A percentile compares a stretch with the other conserved stretches of the same genome.
Conservation (phyloP, 2,797 vertebrate genomes). For the Tiaroga cobitis region DNA sequence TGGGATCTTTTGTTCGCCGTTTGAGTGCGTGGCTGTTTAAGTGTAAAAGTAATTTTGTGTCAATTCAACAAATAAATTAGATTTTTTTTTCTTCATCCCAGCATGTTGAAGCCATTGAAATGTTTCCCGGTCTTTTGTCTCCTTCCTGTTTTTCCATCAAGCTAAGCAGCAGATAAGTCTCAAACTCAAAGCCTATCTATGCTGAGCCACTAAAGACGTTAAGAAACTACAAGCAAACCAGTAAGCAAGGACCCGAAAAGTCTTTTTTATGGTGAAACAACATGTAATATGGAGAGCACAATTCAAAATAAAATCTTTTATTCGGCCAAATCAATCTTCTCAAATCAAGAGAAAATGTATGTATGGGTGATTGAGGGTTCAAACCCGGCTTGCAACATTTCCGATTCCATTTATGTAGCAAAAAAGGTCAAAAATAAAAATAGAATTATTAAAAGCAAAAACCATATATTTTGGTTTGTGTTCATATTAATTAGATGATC, state of each 20-base stretch:
- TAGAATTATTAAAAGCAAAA: background rate
- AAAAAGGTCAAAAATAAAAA: background rate
- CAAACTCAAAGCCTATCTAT: constrained; percentile 34
- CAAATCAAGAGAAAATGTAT: background rate
- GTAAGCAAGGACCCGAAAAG: background rate
- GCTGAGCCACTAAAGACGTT: constrained; percentile 44
- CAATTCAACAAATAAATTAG: constrained; percentile 76
- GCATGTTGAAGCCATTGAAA: constrained; percentile 75
- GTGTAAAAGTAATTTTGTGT: constrained; percentile 73
- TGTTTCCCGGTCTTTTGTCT: constrained; percentile 75
- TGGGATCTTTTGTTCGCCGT: constrained; percentile 62
- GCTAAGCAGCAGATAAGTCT: constrained; percentile 51
- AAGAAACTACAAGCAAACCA: constrained; percentile 1
- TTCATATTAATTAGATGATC: background rate
- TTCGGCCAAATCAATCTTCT: background rate
- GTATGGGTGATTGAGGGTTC: background rate
- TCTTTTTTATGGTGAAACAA: constrained; percentile 3
- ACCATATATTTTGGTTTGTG: background rate
- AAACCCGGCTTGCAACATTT: background rate
- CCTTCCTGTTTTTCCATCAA: constrained; percentile 56
- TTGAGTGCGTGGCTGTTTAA: constrained; percentile 66
- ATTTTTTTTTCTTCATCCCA: constrained; percentile 62
- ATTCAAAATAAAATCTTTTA: background rate
- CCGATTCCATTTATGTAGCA: background rate
- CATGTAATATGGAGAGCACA: background rate